Evolutionary conservation across 2,888 invertebrate species (phyloP).

Genomic region (Autographa pulchrina): DNA sequence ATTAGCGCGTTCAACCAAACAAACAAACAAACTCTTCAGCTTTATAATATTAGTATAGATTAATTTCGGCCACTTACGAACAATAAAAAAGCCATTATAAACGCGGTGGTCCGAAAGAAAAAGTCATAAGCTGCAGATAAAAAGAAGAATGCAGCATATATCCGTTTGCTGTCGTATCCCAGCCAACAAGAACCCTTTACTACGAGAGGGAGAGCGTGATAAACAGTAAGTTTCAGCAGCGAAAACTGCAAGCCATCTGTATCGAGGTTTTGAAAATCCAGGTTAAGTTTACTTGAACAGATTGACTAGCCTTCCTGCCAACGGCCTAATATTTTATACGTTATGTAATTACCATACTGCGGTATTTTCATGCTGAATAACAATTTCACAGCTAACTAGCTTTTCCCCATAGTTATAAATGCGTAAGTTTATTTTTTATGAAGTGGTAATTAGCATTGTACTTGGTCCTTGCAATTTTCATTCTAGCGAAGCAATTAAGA

Average conservation of each 20-base stretch:
- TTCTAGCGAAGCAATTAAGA: background rate
- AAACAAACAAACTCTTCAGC: no score
- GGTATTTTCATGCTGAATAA: background rate
- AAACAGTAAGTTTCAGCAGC: slow-evolving; percentile 2
- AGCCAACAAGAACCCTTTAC: background rate
- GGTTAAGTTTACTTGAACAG: background rate
- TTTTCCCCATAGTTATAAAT: background rate
- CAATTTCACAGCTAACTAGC: background rate
- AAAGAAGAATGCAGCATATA: background rate
- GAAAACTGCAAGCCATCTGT: background rate
- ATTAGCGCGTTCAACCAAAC: no score
- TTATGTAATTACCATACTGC: background rate
- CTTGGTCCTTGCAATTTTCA: slow-evolving; percentile 1
- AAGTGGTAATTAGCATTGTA: background rate
- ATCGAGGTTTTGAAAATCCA: background rate
- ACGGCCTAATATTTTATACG: background rate
- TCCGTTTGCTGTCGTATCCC: background rate
- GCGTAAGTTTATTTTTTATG: background rate
- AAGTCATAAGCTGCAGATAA: no score
- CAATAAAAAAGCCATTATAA: no score
- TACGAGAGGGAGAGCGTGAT: background rate
- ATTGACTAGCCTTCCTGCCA: background rate
- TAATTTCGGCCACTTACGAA: no score
- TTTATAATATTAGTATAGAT: no score
- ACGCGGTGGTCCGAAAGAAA: no score